Percentiles rank a stretch among this genome's conserved stretches.
phyloP scores from a whole-genome alignment of 2,888 invertebrate genomes.

The Gibbula magus region DNA sequence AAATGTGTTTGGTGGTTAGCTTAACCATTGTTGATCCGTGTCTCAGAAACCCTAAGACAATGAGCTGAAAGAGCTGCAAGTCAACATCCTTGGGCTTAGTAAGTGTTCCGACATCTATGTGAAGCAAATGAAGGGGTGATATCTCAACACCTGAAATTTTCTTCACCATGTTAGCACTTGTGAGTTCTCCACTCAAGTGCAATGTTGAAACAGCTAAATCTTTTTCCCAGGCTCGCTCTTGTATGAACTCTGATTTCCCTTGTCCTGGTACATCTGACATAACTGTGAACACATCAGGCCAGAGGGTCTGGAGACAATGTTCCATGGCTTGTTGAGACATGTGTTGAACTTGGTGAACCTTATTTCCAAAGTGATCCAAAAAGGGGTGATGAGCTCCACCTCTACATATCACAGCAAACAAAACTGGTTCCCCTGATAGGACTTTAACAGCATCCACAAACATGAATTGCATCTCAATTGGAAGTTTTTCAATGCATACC shows the following conservation, averaged over 20 bases:
- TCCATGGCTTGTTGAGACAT: conserved; percentile 7
- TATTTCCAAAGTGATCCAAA: conserved; percentile 36
- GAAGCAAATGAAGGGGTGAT: background rate
- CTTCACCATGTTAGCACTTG: background rate
- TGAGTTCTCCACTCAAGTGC: conserved; percentile 25
- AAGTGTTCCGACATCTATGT: conserved; percentile 26
- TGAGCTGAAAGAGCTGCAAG: conserved; percentile 20
- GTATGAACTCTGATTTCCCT: conserved; percentile 27
- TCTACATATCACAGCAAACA: conserved; percentile 49
- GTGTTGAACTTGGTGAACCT: conserved; percentile 10
- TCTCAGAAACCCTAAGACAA: conserved; percentile 10
- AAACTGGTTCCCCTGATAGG: conserved; percentile 17
- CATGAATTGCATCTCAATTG: conserved; percentile 46
- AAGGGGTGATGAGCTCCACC: conserved; percentile 50
- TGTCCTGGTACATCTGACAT: conserved; percentile 27
- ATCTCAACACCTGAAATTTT: background rate
- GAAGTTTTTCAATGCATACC: conserved; percentile 48
- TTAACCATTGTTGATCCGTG: background rate
- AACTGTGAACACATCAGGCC: conserved; percentile 2
- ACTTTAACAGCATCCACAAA: conserved; percentile 43
- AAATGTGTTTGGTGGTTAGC: conserved; percentile 3
- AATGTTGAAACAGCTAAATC: background rate
- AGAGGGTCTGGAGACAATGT: background rate
- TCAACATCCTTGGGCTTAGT: conserved; percentile 17
- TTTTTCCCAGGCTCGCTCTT: background rate